Conservation (phyloP, 2,888 invertebrate genomes). For the Hesperia comma region DNA sequence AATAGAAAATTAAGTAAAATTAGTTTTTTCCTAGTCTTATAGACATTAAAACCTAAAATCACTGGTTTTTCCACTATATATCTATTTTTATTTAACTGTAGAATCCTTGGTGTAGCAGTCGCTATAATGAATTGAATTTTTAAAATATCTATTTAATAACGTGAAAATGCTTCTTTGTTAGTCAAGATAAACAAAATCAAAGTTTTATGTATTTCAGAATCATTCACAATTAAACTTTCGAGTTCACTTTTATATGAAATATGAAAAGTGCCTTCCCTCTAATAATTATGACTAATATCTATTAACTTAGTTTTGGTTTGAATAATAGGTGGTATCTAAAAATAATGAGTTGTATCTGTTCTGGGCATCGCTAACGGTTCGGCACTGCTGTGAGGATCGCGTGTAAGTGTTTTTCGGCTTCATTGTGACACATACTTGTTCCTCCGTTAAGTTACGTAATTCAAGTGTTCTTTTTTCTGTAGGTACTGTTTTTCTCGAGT, state of each 20-base stretch:
- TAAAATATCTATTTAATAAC: too few species aligned
- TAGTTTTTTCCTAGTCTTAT: too few species aligned
- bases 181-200: too few species aligned
- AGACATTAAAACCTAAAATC: too few species aligned
- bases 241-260: not conserved
- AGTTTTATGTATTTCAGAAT: too few species aligned
- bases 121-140: too few species aligned
- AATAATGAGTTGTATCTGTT: not conserved
- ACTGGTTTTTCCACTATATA: too few species aligned
- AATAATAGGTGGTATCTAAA: not conserved
- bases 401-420: not conserved
- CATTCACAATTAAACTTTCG: not conserved
- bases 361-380: not conserved
- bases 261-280: constrained; percentile 3
- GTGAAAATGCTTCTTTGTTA: too few species aligned
- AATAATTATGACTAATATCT: not conserved
- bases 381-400: not conserved
- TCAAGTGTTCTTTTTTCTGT: not conserved
- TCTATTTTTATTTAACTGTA: too few species aligned
- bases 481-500: not conserved
- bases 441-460: constrained; percentile 15
- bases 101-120: too few species aligned
- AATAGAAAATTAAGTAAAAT: too few species aligned
- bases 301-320: not conserved
- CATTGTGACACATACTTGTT: not conserved